Base-by-base conservation (phyloP, 1,140 invertebrate species). In the Drosophila athabasca region DNA sequence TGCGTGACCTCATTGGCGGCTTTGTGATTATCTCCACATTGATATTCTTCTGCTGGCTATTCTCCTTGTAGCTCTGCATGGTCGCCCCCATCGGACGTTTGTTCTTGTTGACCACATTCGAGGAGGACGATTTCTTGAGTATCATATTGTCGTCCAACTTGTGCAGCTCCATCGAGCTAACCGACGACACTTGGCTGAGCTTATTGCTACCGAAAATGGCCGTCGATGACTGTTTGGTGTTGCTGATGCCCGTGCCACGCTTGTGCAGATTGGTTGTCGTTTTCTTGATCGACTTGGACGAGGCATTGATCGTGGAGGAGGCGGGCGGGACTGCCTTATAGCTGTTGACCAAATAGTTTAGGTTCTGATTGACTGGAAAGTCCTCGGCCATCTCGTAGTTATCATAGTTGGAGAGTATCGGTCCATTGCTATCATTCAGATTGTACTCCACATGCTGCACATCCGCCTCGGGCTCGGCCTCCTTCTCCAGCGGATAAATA, bases 121-220 rank as follows among this genome's bases (percentile, higher is more conserved):
- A 80, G 0, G 90, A 90, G 15, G 87, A 76, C 0, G 89, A 85
- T 58, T 91, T 91, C 52, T 90, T 91, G 1, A 91, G 50, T 31
- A 90, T 43, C 87, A 91, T 87, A 57, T 90, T 90, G 51, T 92
- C 91, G 55, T 92, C 91, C 6, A 92, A 71, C 72, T 90, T 90
- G 57, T 91, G 90, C 69, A 92, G 53, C 54, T 92, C 91, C 76
- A 90, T 91, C 6, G 90, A 90, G 49, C 91, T 92, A 13, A 91
- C 79, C 45, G 91, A 92, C 3, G 90, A 89, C 7, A 90, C 72
- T 48, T 91, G 83, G 6, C 84, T 76, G 15, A 91, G 54, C 45
- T 90, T 91, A 58, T 77, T 89, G 31, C 57, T 72, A 7, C 72
- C 80, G 45, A 78, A 89, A 48, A 70, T 69, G 43, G 52, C 68